Conservation (phyloP, 2,113 vertebrate species). For the Hemibagrus wyckioides region DNA sequence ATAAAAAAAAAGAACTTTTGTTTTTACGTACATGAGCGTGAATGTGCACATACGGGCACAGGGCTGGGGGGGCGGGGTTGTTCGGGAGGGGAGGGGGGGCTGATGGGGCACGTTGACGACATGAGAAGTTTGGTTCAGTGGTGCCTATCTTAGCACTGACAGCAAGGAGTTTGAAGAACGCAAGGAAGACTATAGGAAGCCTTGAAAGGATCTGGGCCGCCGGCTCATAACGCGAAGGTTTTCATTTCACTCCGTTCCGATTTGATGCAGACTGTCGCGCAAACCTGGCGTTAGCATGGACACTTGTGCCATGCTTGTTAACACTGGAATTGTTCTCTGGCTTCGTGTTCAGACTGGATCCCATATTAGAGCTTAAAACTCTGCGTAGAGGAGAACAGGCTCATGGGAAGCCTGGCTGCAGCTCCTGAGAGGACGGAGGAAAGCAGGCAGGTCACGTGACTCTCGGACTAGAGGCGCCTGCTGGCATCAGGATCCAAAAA, state of each 20-base stretch:
- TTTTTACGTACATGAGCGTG: constrained; percentile 54
- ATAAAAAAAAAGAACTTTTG: constrained; percentile 48
- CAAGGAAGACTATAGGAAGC: constrained; percentile 52
- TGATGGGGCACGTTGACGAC: too few relatives aligned
- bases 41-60: constrained; percentile 65
- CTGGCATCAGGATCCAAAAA: constrained; percentile 46
- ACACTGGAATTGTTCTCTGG: constrained; percentile 55
- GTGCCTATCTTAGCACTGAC: constrained; percentile 56
- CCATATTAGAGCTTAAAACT: constrained; percentile 53
- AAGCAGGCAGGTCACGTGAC: constrained; percentile 49
- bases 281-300: constrained; percentile 48
- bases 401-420: not conserved
- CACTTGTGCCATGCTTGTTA: constrained; percentile 17
- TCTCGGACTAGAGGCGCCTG: constrained; percentile 58
- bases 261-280: constrained; percentile 50
- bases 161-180: constrained; percentile 54
- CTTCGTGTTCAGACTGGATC: constrained; percentile 58
- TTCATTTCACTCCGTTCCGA: constrained; percentile 56
- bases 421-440: constrained; percentile 37
- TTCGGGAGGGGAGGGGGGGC: constrained; percentile 36
- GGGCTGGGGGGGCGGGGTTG: constrained; percentile 31
- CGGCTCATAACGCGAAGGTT: constrained; percentile 57
- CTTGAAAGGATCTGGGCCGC: constrained; percentile 49
- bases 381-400: constrained; percentile 8
- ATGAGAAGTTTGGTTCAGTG: constrained; percentile 55